phyloP scores from a whole-genome alignment of 2,113 vertebrate species.

The Xyrauchen texanus region DNA sequence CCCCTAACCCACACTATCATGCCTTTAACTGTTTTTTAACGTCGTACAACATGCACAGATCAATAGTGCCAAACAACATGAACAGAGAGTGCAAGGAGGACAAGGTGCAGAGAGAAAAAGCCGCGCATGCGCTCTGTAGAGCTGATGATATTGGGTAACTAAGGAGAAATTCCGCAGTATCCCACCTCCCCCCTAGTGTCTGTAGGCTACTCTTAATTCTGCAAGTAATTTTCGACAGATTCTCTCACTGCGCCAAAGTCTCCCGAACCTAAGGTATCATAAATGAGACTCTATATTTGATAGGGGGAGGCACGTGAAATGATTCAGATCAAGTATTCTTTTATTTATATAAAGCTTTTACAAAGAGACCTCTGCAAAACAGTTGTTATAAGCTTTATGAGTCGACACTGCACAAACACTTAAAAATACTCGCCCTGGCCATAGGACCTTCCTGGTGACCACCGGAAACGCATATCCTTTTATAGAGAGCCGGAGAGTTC shows the following conservation, averaged over 20 bases:
- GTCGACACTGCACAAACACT: not conserved
- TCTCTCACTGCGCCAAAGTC: too few species aligned
- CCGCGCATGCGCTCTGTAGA: slow-evolving; percentile 24
- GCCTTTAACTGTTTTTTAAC: not conserved
- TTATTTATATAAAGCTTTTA: too few species aligned
- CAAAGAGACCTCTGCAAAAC: too few species aligned
- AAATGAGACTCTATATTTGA: too few species aligned
- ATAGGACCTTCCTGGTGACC: slow-evolving; percentile 11
- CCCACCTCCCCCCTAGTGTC: not conserved
- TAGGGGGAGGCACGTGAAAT: too few species aligned
- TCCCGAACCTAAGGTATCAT: too few species aligned
- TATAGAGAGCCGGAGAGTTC: slow-evolving; percentile 48
- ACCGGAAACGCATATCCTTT: slow-evolving; percentile 58
- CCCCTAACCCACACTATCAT: not conserved
- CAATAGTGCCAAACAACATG: not conserved
- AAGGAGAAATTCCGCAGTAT: slow-evolving; percentile 51
- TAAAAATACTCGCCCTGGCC: not conserved
- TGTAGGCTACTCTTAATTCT: not conserved
- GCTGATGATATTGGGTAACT: slow-evolving; percentile 49
- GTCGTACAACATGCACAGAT: not conserved
- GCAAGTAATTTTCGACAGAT: too few species aligned
- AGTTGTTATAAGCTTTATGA: too few species aligned
- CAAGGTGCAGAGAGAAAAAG: slow-evolving; percentile 7
- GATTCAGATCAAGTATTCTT: too few species aligned
- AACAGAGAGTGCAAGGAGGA: not conserved